Conservation (phyloP, 2,797 vertebrate species). For the Cirrhinus mrigala region DNA sequence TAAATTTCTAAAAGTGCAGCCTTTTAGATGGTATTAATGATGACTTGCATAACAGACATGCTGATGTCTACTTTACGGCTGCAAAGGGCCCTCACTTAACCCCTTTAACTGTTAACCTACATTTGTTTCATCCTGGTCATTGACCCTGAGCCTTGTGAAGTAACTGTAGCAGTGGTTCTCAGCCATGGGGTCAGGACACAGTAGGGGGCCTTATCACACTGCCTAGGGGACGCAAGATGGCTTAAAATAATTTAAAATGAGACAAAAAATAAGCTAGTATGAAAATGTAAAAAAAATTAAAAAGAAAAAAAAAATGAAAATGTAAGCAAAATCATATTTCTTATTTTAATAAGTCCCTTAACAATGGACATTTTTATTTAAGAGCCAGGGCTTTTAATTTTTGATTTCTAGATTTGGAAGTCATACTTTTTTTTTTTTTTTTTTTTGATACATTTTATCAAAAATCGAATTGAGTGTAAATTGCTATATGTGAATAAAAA, state of each 20-base stretch:
- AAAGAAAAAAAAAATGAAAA: not conserved
- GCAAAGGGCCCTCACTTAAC: conserved; percentile 6
- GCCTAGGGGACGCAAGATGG: not conserved
- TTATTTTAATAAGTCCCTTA: not conserved
- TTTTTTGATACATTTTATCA: not conserved
- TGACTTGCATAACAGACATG: not conserved
- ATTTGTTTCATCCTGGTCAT: conserved; percentile 3
- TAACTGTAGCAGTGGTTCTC: conserved; percentile 17
- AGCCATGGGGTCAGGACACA: not conserved
- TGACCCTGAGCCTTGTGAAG: not conserved
- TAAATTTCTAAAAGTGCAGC: not conserved
- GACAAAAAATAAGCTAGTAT: not conserved
- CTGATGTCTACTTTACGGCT: conserved; percentile 1
- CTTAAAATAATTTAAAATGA: not conserved
- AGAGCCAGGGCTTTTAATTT: not conserved
- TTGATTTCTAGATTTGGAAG: not conserved
- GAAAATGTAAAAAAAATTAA: too few relatives aligned
- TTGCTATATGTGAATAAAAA: not conserved
- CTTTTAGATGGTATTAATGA: conserved; percentile 29
- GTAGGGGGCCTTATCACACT: not conserved
- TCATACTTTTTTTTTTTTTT: not conserved
- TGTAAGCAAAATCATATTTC: not conserved
- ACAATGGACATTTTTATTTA: not conserved
- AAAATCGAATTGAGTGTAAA: not conserved
- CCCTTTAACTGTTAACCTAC: not conserved